Conservation (phyloP, 2,888 invertebrate species). For the Cheilosia urbana region DNA sequence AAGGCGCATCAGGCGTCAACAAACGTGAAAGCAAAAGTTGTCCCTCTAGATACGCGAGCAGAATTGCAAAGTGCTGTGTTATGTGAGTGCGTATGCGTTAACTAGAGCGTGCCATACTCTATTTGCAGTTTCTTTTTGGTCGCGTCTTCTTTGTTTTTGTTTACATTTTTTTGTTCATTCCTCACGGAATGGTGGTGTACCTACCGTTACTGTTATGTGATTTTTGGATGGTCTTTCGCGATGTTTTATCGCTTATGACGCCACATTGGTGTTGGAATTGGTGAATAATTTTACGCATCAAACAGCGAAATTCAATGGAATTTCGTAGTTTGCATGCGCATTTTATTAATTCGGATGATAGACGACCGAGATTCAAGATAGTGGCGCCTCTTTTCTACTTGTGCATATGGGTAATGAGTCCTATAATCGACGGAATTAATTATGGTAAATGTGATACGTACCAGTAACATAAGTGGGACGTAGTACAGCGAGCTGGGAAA, state of each 20-base stretch:
- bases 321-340: slow-evolving; percentile 24
- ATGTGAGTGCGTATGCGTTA: slow-evolving; percentile 24
- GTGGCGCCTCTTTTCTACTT: not conserved
- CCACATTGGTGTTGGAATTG: not conserved
- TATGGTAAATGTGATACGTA: not conserved
- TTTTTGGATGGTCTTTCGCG: slow-evolving; percentile 39
- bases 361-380: not conserved
- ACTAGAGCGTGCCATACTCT: slow-evolving; percentile 54
- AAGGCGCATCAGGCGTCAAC: not conserved
- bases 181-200: not conserved
- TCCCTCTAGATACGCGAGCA: slow-evolving; percentile 59
- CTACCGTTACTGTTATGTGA: slow-evolving; percentile 37
- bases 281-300: slow-evolving; percentile 31
- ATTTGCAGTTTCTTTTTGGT: slow-evolving; percentile 58
- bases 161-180: slow-evolving; percentile 42
- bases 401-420: not conserved
- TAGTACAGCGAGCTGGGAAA: too few relatives aligned
- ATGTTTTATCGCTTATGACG: slow-evolving; percentile 47
- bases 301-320: slow-evolving; percentile 18
- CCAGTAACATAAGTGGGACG: too few relatives aligned
- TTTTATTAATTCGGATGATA: slow-evolving; percentile 13
- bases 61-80: slow-evolving; percentile 40
- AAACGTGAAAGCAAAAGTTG: slow-evolving; percentile 67
- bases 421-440: not conserved
- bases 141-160: slow-evolving; percentile 67